A percentile compares a stretch with the other conserved stretches of the same genome.
phyloP scores from a whole-genome alignment of 2,797 vertebrate species.

The Lacerta viridis region DNA sequence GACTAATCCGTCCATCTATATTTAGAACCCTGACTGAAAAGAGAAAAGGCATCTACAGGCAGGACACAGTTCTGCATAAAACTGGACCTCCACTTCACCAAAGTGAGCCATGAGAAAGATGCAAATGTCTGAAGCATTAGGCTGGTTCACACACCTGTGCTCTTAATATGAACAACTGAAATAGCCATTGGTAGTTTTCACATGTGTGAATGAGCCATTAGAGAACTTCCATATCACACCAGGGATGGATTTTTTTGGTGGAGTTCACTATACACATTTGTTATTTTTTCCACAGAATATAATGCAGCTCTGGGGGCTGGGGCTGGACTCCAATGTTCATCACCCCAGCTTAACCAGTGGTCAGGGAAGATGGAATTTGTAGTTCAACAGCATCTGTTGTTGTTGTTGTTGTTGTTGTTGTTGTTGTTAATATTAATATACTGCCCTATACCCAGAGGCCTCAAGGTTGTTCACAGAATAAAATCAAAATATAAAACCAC shows the following conservation, averaged over 20 bases:
- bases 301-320: too few species aligned
- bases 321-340: too few species aligned
- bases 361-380: too few species aligned
- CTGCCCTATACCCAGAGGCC: too few species aligned
- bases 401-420: too few species aligned
- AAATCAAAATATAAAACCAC: background rate
- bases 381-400: too few species aligned
- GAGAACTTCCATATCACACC: background rate
- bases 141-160: background rate
- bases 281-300: too few species aligned
- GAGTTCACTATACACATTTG: background rate
- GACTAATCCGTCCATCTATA: slow-evolving; percentile 83
- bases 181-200: background rate
- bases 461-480: background rate
- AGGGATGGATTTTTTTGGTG: background rate
- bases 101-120: background rate
- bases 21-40: slow-evolving; percentile 73
- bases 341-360: too few species aligned
- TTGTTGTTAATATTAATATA: too few species aligned
- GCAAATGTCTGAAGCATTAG: background rate
- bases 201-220: background rate
- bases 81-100: slow-evolving; percentile 6
- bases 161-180: background rate
- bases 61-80: slow-evolving; percentile 43
- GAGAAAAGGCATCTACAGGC: slow-evolving; percentile 37